These are phyloP conservation scores for Stichopus horrens DNA, from an alignment of 53 echinoderm and acorn worm species.

Conservation along the genomic window DNA sequence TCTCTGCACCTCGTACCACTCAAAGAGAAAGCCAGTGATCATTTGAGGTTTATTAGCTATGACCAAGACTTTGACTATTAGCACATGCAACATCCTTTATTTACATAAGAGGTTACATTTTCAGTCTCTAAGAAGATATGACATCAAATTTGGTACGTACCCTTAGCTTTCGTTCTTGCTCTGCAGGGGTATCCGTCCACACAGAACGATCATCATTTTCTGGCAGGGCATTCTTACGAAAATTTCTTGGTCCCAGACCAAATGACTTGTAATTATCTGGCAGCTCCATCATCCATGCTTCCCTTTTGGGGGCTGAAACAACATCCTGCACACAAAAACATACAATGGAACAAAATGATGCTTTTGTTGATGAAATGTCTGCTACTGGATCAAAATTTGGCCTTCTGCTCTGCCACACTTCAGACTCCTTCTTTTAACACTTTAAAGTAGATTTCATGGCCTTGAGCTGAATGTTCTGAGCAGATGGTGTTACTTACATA, in stretches of 20 bases:
- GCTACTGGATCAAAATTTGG: not conserved
- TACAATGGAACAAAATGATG: no score
- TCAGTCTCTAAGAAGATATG: not conserved
- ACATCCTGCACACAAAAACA: conserved; percentile 45
- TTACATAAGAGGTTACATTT: no score
- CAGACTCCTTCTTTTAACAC: not conserved
- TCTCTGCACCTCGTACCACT: no score
- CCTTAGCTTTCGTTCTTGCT: conserved; percentile 75
- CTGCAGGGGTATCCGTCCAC: conserved; percentile 97
- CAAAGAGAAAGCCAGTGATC: no score
- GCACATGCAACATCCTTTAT: no score
- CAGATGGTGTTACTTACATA: no score
- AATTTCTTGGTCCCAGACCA: conserved; percentile 83
- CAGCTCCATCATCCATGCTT: conserved; percentile 93
- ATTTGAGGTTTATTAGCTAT: no score
- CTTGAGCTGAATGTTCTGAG: no score
- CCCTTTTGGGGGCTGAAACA: conserved; percentile 57
- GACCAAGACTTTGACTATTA: no score
- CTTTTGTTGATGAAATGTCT: not conserved
- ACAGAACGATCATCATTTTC: conserved; percentile 78
- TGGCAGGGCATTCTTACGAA: conserved; percentile 76
- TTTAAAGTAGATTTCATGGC: no score
- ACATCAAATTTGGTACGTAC: conserved; percentile 34
- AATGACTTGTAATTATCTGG: conserved; percentile 84
- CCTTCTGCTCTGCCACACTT: not conserved